Percentiles rank a stretch among this genome's conserved stretches.
Conservation (phyloP, 1,140 invertebrate genomes). For the Macrocentrus cingulum region DNA sequence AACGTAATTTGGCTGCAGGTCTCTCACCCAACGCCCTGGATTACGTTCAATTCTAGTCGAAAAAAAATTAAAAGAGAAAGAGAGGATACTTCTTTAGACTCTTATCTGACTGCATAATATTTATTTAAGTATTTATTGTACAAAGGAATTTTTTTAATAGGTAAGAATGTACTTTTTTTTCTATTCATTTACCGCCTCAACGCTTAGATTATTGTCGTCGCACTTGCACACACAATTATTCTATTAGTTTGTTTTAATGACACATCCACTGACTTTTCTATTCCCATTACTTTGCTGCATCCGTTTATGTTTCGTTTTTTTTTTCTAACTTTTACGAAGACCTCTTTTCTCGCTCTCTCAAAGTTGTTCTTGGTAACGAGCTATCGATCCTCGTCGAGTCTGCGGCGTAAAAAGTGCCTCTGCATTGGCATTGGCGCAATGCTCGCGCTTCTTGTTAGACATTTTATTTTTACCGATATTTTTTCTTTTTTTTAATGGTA, state of each 20-base stretch:
- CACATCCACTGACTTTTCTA: background rate
- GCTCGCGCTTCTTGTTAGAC: conserved; percentile 9
- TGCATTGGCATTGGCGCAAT: conserved; percentile 34
- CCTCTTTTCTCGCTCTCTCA: no score
- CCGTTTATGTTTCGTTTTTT: no score
- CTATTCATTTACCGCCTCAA: conserved; percentile 5
- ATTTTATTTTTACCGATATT: no score
- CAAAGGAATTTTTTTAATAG: conserved; percentile 50
- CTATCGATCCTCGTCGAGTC: conserved; percentile 29
- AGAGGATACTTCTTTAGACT: background rate
- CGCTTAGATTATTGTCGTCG: no score
- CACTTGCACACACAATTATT: background rate
- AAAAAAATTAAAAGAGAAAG: conserved; percentile 6
- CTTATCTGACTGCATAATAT: conserved; percentile 31
- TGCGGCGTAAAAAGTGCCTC: conserved; percentile 31
- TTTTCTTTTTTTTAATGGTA: conserved; percentile 12
- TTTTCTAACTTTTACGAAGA: no score
- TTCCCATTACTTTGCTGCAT: no score
- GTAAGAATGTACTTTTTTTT: conserved; percentile 37
- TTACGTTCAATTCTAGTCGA: conserved; percentile 12
- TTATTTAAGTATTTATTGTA: conserved; percentile 52
- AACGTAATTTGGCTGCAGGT: background rate
- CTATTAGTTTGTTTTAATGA: conserved; percentile 11
- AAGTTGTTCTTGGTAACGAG: conserved; percentile 21
- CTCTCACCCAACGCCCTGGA: background rate